These are phyloP conservation scores for Eumaeus atala DNA, from an alignment of 1,140 invertebrate genomes.

Conservation along the genomic window DNA sequence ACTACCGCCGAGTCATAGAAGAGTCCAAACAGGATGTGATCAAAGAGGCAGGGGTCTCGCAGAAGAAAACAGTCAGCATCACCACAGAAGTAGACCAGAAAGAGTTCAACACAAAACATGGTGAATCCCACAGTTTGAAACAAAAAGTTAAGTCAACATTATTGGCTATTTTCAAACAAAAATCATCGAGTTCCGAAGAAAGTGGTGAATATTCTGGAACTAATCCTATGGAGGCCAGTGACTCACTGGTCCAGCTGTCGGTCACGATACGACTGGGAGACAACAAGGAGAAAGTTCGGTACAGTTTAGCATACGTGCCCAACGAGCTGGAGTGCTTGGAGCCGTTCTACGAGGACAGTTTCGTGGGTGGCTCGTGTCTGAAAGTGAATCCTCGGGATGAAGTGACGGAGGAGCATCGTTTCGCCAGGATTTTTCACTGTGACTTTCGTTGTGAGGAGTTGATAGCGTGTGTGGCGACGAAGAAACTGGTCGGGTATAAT, in stretches of 20 bases:
- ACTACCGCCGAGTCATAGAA: constrained; percentile 29
- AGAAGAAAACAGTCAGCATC: too few species aligned
- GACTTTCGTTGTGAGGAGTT: constrained; percentile 41
- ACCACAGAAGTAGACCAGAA: too few species aligned
- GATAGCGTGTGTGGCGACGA: constrained; percentile 52
- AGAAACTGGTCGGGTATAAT: constrained; percentile 28
- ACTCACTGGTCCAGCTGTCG: too few species aligned
- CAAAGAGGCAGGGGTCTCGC: constrained; percentile 13
- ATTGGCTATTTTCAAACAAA: constrained; percentile 28
- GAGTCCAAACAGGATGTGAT: constrained; percentile 23
- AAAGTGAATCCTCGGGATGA: constrained; percentile 42
- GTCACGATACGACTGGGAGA: too few species aligned
- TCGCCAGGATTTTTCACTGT: constrained; percentile 44
- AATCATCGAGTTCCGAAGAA: too few species aligned
- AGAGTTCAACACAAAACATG: background rate
- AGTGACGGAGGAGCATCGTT: constrained; percentile 30
- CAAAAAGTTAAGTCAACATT: constrained; percentile 27
- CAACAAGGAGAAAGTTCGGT: constrained; percentile 12
- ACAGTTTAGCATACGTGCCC: constrained; percentile 32
- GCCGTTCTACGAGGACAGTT: constrained; percentile 46
- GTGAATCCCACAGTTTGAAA: constrained; percentile 20
- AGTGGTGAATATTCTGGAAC: too few species aligned
- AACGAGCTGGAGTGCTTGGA: constrained; percentile 47
- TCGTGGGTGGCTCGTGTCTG: constrained; percentile 52
- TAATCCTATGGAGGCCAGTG: too few species aligned